Evolutionary conservation across 2,113 vertebrate genomes (phyloP), one percentile per base, ranked within the genome.

Genomic region (Perca flavescens): DNA sequence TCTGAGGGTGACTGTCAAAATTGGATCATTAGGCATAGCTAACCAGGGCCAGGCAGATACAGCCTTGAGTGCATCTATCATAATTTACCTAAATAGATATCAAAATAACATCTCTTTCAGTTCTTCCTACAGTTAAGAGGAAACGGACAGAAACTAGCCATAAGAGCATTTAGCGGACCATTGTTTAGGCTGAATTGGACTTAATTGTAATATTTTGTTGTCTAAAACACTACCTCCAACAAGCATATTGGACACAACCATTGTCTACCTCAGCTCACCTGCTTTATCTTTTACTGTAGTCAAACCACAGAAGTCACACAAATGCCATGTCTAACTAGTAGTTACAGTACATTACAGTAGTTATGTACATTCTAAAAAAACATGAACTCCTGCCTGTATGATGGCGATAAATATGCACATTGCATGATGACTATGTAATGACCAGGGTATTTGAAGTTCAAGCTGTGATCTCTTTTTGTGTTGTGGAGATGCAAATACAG

Each of bases 1-100:
- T 62, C 13, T 63, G 34, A 58, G 3, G 17, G 28, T 19, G 31
- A 25, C 76, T 76, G 76, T 74, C 58, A 66, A 77, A 77, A 74
- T 52, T 19, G 22, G 21, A 76, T 78, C 15, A 28, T 25, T 46
- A 73, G 50, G 19, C 54, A 50, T 3, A 1, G 36, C 70, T 80
- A 78, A 86, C 31, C 6, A 79, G 36, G 14, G 25, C 0, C 58
- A 17, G 15, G 21, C 40, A 14, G 57, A 63, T 76, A 12, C 47
- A 49, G 1, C 16, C 19, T 25, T 60, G 34, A 22, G 3, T 61
- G 0, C 57, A 17, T 73, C n/a, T 78, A 12, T 67, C 19, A 36
- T 46, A 54, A 19, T 64, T 63, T 15, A 53, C 22, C 5, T 2
- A 22, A 63, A 61, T 31, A 15, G 61, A 7, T 22, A 15, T 25